A percentile compares a stretch with the other conserved stretches of the same genome.
Evolutionary conservation across 2,113 vertebrate genomes (phyloP).

Genomic region (Cyanoramphus novaezelandiae): DNA sequence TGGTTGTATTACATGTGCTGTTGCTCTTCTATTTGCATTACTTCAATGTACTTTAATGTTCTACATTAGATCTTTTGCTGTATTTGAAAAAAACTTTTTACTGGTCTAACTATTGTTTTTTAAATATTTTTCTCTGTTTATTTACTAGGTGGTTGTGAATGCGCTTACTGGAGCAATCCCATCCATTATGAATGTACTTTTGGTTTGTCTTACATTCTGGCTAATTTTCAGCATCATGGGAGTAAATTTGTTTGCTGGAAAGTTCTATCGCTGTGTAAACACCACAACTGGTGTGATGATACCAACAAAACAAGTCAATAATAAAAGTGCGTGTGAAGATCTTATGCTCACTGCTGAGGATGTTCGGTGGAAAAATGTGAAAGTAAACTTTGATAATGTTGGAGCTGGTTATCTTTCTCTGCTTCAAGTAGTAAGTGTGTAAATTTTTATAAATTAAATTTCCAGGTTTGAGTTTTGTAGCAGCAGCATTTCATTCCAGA

Average conservation of each 20-base stretch:
- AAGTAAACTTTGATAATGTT: conserved; percentile 97
- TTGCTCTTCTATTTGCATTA: not conserved
- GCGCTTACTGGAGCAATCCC: conserved; percentile 96
- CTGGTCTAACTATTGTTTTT: not conserved
- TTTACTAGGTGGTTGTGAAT: conserved; percentile 92
- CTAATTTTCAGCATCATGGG: conserved; percentile 99
- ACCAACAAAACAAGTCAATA: not conserved
- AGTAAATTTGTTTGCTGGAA: conserved; percentile 95
- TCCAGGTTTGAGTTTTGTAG: not conserved
- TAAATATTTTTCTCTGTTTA: not conserved
- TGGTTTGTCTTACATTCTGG: conserved; percentile 99
- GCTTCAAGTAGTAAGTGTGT: conserved; percentile 86
- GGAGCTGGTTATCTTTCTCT: conserved; percentile 91
- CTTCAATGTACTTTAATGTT: not conserved
- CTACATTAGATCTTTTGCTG: not conserved
- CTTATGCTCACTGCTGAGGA: conserved; percentile 2
- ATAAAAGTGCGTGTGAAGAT: conserved; percentile 55
- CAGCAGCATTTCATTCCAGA: not conserved
- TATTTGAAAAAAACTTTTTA: not conserved
- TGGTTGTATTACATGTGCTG: not conserved
- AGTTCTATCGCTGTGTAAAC: conserved; percentile 85
- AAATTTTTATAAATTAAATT: not conserved
- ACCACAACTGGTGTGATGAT: conserved; percentile 2
- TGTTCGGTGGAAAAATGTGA: conserved; percentile 83
- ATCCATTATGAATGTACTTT: conserved; percentile 97